A percentile compares a stretch with the other conserved stretches of the same genome.
Conservation (phyloP, 2,113 vertebrate genomes). For the Odontophorus gujanensis region DNA sequence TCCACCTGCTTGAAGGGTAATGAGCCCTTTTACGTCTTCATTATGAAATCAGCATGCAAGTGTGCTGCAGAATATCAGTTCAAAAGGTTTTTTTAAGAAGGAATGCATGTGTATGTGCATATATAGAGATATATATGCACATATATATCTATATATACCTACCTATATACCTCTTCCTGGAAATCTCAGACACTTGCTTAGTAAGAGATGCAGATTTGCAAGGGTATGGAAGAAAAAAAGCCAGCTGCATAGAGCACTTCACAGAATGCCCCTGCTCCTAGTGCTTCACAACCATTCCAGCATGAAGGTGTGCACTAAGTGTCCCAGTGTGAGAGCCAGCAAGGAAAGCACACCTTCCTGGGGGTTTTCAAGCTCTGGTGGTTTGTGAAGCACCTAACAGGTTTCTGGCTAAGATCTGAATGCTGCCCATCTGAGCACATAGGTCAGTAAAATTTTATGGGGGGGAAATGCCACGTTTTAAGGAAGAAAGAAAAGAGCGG, state of each 20-base stretch:
- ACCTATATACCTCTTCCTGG: background rate
- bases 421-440: background rate
- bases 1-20: background rate
- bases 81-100: background rate
- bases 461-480: constrained; percentile 5
- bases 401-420: constrained; percentile 8
- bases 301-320: background rate
- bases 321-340: background rate
- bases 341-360: background rate
- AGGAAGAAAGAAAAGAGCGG: background rate
- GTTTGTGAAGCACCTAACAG: constrained; percentile 10
- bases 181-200: background rate
- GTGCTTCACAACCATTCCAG: background rate
- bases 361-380: background rate
- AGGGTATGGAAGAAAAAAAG: background rate
- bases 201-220: background rate
- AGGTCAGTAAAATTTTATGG: constrained; percentile 9
- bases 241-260: background rate
- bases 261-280: background rate
- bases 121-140: too few relatives aligned
- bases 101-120: background rate
- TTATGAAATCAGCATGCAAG: accelerated
- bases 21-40: background rate
- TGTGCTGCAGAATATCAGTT: background rate
- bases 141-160: accelerated